These are phyloP conservation scores for Chrysolina oricalcia DNA, from an alignment of 2,888 invertebrate genomes.

Conservation along the genomic window DNA sequence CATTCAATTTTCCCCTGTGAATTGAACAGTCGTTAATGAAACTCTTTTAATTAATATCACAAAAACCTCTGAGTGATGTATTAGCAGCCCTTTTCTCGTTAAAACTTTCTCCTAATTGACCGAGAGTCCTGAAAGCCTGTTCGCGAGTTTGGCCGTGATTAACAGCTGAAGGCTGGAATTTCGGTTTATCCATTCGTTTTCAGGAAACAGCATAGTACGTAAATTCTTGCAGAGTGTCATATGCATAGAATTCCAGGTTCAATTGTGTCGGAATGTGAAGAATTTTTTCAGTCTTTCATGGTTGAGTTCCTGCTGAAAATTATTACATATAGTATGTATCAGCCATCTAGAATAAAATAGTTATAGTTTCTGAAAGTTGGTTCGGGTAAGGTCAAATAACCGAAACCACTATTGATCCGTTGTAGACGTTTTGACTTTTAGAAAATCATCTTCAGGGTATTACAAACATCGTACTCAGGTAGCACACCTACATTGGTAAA, in stretches of 20 bases:
- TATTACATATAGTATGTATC: too few relatives aligned
- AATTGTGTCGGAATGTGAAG: not conserved
- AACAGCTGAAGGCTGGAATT: not conserved
- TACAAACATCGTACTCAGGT: too few relatives aligned
- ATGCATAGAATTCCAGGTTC: not conserved
- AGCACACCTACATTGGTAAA: too few relatives aligned
- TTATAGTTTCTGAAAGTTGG: too few relatives aligned
- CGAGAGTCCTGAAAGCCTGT: conserved; percentile 1
- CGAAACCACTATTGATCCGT: too few relatives aligned
- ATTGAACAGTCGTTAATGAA: not conserved
- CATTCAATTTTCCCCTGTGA: not conserved
- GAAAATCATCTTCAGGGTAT: too few relatives aligned
- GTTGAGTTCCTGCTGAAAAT: too few relatives aligned
- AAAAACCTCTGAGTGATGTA: conserved; percentile 2
- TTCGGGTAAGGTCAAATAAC: too few relatives aligned
- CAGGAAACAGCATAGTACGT: not conserved
- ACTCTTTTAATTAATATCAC: not conserved
- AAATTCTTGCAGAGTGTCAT: not conserved
- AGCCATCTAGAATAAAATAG: too few relatives aligned
- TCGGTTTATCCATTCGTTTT: not conserved
- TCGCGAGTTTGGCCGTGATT: not conserved
- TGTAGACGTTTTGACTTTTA: too few relatives aligned
- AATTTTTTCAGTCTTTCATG: not conserved
- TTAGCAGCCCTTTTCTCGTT: not conserved
- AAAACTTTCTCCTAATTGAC: not conserved